Evolutionary conservation across 2,113 vertebrate genomes (phyloP).

Genomic region (Collichthys lucidus): DNA sequence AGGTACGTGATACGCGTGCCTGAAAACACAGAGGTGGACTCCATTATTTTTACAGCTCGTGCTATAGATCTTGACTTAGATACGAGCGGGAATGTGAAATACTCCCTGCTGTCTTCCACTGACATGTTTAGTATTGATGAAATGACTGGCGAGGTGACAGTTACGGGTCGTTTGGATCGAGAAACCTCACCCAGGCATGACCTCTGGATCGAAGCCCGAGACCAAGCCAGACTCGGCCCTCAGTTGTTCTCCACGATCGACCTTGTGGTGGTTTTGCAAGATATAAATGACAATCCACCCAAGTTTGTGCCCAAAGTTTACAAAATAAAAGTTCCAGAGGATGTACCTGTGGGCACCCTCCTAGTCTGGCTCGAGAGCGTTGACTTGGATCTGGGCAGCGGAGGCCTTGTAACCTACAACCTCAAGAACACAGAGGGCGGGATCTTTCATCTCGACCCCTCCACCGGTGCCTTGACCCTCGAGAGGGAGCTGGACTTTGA

Average conservation of each 20-base stretch:
- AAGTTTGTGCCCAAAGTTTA: slow-evolving; percentile 87
- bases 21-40: slow-evolving; percentile 87
- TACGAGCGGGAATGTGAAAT: slow-evolving; percentile 86
- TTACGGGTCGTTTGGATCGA: slow-evolving; percentile 88
- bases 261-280: slow-evolving; percentile 89
- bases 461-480: slow-evolving; percentile 88
- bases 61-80: slow-evolving; percentile 88
- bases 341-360: slow-evolving; percentile 88
- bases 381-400: slow-evolving; percentile 89
- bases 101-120: slow-evolving; percentile 87
- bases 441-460: slow-evolving; percentile 87
- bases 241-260: slow-evolving; percentile 87
- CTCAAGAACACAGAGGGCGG: slow-evolving; percentile 86
- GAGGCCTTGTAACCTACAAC: slow-evolving; percentile 89
- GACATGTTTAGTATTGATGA: slow-evolving; percentile 90
- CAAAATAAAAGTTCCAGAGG: slow-evolving; percentile 91
- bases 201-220: slow-evolving; percentile 90
- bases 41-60: slow-evolving; percentile 85
- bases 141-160: slow-evolving; percentile 88
- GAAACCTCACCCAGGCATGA: slow-evolving; percentile 86
- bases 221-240: slow-evolving; percentile 86
- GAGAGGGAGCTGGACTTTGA: slow-evolving; percentile 96
- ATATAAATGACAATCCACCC: slow-evolving; percentile 94
- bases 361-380: slow-evolving; percentile 92
- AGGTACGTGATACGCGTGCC: slow-evolving; percentile 87